These are phyloP conservation scores for Vulpes ferrilata DNA, from an alignment of 2,113 vertebrate genomes.

Conservation along the genomic window DNA sequence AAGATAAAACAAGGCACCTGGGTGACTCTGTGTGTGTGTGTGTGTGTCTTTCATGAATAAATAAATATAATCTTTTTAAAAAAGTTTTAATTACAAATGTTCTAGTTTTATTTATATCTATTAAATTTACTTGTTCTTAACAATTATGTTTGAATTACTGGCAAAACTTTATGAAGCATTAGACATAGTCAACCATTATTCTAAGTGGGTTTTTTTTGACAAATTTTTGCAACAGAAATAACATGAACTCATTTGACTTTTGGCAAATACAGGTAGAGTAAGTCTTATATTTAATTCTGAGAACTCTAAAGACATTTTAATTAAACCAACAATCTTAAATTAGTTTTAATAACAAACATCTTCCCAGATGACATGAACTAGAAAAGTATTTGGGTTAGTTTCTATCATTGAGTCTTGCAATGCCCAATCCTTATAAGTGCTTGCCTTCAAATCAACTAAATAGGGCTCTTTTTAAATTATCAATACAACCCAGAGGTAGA, in stretches of 20 bases:
- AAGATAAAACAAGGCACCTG: neutral
- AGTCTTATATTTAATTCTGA: slow-evolving; percentile 4
- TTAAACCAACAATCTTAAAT: neutral
- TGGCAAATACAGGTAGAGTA: neutral
- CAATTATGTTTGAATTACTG: neutral
- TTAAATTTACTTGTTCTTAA: neutral
- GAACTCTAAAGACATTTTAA: neutral
- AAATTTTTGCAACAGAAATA: neutral
- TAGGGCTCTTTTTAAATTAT: neutral
- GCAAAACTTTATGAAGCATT: neutral
- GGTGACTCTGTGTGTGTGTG: neutral
- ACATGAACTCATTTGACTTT: neutral
- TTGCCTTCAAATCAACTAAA: neutral
- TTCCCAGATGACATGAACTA: neutral
- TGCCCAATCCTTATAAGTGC: neutral
- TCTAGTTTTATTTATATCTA: neutral
- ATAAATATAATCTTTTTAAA: neutral
- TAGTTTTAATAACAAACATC: neutral
- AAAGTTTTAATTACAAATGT: neutral
- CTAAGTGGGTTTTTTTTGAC: neutral
- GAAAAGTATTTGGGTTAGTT: neutral
- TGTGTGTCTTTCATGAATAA: neutral
- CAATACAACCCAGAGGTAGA: neutral
- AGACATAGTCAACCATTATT: neutral
- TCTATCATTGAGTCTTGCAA: neutral